These are phyloP conservation scores for Steinernema hermaphroditum DNA, from an alignment of 2,888 invertebrate genomes.

Conservation along the genomic window DNA sequence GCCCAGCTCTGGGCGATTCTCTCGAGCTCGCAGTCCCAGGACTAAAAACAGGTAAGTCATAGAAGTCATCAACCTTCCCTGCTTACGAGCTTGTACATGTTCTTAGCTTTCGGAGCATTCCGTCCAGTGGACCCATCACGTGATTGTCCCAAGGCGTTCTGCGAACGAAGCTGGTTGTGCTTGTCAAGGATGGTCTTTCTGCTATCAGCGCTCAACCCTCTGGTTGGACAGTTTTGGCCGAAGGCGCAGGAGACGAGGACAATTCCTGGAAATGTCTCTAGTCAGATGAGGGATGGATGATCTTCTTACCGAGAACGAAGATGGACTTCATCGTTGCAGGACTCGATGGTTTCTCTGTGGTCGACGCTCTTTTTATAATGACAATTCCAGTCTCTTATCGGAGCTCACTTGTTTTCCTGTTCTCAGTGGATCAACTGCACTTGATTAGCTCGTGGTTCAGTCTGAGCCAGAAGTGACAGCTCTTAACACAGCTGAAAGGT, in stretches of 20 bases:
- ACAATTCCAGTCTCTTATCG: too few relatives aligned
- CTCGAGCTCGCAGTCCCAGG: slow-evolving; percentile 41
- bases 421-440: too few relatives aligned
- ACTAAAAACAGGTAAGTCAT: slow-evolving; percentile 28
- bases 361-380: too few relatives aligned
- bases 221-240: not conserved
- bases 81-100: slow-evolving; percentile 18
- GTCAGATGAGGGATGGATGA: too few relatives aligned
- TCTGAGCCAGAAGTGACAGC: too few relatives aligned
- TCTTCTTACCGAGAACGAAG: too few relatives aligned
- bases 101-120: slow-evolving; percentile 27
- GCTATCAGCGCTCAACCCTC: not conserved
- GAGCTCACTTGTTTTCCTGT: too few relatives aligned
- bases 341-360: too few relatives aligned
- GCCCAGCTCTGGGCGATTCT: slow-evolving; percentile 44
- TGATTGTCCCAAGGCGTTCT: slow-evolving; percentile 29
- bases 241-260: not conserved
- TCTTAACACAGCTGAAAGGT: too few relatives aligned
- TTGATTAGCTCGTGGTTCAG: too few relatives aligned
- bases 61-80: not conserved
- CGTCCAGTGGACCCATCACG: not conserved
- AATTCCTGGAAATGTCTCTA: too few relatives aligned
- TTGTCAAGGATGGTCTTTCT: not conserved
- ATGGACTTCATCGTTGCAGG: too few relatives aligned
- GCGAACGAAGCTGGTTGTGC: slow-evolving; percentile 33